phyloP scores from a whole-genome alignment of 2,113 vertebrate genomes.

The Sapayoa aenigma region DNA sequence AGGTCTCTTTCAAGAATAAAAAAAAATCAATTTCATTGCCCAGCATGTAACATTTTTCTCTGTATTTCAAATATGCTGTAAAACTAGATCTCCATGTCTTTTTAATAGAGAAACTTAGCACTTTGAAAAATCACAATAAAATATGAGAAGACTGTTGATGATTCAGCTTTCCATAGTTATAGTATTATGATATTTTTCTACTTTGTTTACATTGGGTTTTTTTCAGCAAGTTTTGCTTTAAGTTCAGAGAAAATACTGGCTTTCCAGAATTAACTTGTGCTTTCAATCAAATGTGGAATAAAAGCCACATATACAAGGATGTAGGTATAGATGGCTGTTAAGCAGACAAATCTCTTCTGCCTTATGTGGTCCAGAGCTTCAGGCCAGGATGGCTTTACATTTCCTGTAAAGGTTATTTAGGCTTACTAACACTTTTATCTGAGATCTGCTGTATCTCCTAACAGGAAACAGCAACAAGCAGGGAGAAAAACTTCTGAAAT shows the following conservation, averaged over 20 bases:
- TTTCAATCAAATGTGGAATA: neutral
- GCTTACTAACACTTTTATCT: constrained; percentile 23
- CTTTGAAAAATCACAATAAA: constrained; percentile 63
- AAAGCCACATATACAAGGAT: neutral
- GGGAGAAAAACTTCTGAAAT: neutral
- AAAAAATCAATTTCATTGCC: constrained; percentile 77
- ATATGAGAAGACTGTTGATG: constrained; percentile 46
- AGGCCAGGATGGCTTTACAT: constrained; percentile 12
- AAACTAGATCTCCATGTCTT: constrained; percentile 72
- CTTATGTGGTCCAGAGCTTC: neutral
- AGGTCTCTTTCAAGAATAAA: constrained; percentile 71
- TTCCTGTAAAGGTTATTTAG: constrained; percentile 44
- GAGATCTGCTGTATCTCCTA: neutral
- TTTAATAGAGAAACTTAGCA: constrained; percentile 72
- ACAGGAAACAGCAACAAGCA: constrained; percentile 14
- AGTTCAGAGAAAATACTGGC: neutral
- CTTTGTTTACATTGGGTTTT: constrained; percentile 33
- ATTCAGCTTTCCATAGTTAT: constrained; percentile 57
- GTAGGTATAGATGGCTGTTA: neutral
- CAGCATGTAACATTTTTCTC: constrained; percentile 75
- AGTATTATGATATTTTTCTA: constrained; percentile 28
- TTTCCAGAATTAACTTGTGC: neutral
- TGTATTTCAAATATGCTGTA: constrained; percentile 74
- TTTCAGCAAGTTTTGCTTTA: constrained; percentile 43
- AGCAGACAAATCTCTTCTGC: neutral